These are phyloP conservation scores for Phthorimaea operculella DNA, from an alignment of 1,140 invertebrate genomes.

Conservation along the genomic window DNA sequence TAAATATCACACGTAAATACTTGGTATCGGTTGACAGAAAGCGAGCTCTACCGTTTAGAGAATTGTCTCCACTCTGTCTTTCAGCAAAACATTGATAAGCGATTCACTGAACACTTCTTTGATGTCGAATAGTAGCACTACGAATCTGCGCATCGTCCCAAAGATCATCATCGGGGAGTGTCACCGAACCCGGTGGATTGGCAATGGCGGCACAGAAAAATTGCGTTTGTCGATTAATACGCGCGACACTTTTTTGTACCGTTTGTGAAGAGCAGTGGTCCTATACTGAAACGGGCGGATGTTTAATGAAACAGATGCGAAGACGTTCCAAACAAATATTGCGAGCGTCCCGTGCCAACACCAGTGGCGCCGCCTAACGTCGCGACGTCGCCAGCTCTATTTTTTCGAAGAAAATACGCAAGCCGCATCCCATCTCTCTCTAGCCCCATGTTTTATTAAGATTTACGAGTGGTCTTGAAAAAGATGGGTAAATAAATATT, in stretches of 20 bases:
- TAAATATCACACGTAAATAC: conserved; percentile 21
- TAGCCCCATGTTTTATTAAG: conserved; percentile 5
- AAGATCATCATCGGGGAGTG: conserved; percentile 32
- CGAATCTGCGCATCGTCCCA: conserved; percentile 47
- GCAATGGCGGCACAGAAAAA: conserved; percentile 41
- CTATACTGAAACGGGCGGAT: conserved; percentile 57
- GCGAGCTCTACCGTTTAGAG: conserved; percentile 26
- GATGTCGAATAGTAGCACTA: conserved; percentile 52
- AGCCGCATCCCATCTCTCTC: conserved; percentile 8
- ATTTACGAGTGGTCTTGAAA: conserved; percentile 5
- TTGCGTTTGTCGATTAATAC: conserved; percentile 18
- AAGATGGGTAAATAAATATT: conserved; percentile 23
- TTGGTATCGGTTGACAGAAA: conserved; percentile 1
- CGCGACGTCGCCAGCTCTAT: conserved; percentile 42
- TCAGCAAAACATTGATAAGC: conserved; percentile 53
- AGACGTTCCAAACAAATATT: conserved; percentile 60
- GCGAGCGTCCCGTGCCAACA: conserved; percentile 50
- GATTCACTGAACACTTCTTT: conserved; percentile 64
- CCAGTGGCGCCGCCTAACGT: conserved; percentile 47
- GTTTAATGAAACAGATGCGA: conserved; percentile 61
- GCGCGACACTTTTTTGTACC: conserved; percentile 32
- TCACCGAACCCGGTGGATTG: conserved; percentile 11
- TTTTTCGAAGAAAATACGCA: conserved; percentile 38
- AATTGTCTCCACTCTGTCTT: conserved; percentile 50
- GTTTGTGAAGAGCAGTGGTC: conserved; percentile 46